Conservation (phyloP, 2,113 vertebrate species). For the Arizona elegans region DNA sequence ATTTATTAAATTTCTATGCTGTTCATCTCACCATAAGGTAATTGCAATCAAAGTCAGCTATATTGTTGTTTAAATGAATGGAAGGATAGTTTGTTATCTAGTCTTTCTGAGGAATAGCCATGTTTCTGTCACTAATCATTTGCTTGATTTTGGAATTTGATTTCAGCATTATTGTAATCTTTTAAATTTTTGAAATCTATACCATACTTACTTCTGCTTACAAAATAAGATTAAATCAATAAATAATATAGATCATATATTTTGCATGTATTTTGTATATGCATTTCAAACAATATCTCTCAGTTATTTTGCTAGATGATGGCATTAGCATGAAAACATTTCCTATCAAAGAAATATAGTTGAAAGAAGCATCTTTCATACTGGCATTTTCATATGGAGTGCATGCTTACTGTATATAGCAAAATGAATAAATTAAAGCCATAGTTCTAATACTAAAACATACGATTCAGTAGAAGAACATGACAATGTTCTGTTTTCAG, state of each 20-base stretch:
- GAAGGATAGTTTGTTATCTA: neutral
- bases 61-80: neutral
- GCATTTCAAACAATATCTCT: neutral
- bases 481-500: neutral
- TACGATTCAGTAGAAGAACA: neutral
- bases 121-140: neutral
- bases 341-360: neutral
- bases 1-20: no score
- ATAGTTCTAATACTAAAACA: no score
- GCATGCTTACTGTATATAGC: neutral
- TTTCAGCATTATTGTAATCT: neutral
- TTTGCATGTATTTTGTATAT: neutral
- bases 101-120: neutral
- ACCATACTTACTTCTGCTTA: neutral
- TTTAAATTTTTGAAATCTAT: no score
- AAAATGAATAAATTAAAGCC: neutral
- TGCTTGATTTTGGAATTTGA: neutral
- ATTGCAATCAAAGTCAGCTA: no score
- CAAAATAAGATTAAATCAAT: neutral
- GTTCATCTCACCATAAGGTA: no score
- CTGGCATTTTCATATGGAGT: constrained; percentile 5
- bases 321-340: neutral
- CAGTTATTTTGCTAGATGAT: fast-evolving
- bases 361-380: neutral
- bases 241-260: neutral